Base-by-base conservation (phyloP, 2,113 vertebrate genomes). In the Regulus satrapa region DNA sequence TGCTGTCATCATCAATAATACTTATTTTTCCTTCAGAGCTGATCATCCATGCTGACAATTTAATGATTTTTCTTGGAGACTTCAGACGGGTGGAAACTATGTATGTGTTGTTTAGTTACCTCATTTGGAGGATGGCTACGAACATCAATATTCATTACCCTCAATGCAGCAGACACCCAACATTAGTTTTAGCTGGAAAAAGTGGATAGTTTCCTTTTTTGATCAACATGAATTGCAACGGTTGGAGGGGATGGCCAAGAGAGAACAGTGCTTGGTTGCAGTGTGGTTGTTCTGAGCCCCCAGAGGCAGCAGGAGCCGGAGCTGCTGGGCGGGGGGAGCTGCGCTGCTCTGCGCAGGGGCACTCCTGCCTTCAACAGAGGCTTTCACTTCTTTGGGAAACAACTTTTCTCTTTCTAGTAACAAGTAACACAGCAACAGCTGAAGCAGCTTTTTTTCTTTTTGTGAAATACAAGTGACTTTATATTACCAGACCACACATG, bases 11-110 rank as follows among this genome's bases (percentile, higher is more conserved):
- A 94, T 89, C 91, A 95, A 94, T 96, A 94, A 91, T 92, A 95
- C 93, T 93, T 95, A 69, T 91, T 97, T 95, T 95, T 97, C 48
- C 81, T 97, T 98, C 45, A 79, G 90, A 89, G 43, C 43, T 94
- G 72, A 96, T 97, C 91, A 88, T 82, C 81, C 61, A 54, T 73
- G 88, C 83, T 93, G 95, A 97, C 89, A 96, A 94, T 91, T 92
- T 95, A 97, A 94, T 97, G 85, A 80, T 93, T 97, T 95, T 90
- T 95, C 45, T 73, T 54, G 52, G 84, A 80, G 71, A 41, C 85
- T 94, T 19, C 74, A 89, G 63, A 23, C 45, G 62, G 36, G 15
- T 83, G 52, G 79, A 86, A 93, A 46, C 85, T 59, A 32, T 84
- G 40, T 58, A 72, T 76, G 62, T 82, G 76, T 94, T 95, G 31